Base-by-base conservation (phyloP, 92 coral and sea anemone genomes). In the Micromussa lordhowensis region DNA sequence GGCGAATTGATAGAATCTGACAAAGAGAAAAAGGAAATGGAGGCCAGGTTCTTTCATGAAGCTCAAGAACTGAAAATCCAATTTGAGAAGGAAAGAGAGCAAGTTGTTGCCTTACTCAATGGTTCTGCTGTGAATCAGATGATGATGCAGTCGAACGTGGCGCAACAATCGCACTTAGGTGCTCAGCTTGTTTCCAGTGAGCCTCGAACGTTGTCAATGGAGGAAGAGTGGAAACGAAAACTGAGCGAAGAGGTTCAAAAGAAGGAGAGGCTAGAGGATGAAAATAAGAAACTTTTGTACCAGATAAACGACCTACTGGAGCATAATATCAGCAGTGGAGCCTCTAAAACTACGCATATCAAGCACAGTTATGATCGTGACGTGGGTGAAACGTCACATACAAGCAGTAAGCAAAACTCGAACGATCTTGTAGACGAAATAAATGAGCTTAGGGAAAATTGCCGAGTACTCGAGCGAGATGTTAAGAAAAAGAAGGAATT, bases 261-360 rank as follows among this genome's bases (percentile, higher is more conserved):
- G 77, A 90, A 94, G 19, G 92, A 96, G 58, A 85, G 78, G 13
- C 92, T 93, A 3, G 98, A 96, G 63, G 90, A 91, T 57, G 99
- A 96, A 85, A 96, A 95, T 89, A 95, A 94, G 89, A 94, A 94
- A 54, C 93, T 95, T 35, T 86, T 95, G 36, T 93, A 95, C 78
- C 93, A 91, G 86, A 82, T 96, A 82, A 96, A 96, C 88, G 87
- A 81, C 34, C 30, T 96, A 68, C 90, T 96, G 14, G 82, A 77
- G 77, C 22, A 79, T 7, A 86, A 86, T 66, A 75, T 19, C 11
- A 21, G 49, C 14, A 11, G 31, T 44, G 63, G 82, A 44, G 68
- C 5, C 6, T 34, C 63, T 24, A 12, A 21, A 26, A 74, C 69
- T 38, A 38, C 72, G 9, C 35, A 6, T 4, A 22, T 36, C 15